These are phyloP conservation scores for Cirrhinus mrigala DNA, from an alignment of 2,797 vertebrate genomes.

Conservation along the genomic window DNA sequence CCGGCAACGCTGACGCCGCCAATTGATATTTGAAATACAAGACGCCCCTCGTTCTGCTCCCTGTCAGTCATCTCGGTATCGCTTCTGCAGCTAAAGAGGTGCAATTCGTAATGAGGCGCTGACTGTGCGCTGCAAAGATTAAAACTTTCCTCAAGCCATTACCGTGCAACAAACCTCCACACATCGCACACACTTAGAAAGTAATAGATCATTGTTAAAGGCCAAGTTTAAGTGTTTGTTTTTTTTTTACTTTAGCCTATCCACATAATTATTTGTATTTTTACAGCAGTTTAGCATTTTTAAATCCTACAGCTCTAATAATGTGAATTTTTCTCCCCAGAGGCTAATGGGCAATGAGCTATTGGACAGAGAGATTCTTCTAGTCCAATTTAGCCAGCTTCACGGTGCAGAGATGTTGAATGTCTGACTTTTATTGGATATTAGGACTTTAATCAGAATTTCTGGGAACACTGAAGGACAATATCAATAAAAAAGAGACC, in stretches of 20 bases:
- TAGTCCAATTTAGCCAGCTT: conserved; percentile 48
- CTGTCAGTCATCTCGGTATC: conserved; percentile 67
- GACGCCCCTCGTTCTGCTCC: conserved; percentile 63
- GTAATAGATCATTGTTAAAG: conserved; percentile 57
- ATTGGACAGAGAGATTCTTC: conserved; percentile 45
- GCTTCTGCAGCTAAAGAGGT: conserved; percentile 53
- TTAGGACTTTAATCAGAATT: conserved; percentile 57
- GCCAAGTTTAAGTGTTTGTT: conserved; percentile 45
- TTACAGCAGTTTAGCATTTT: conserved; percentile 71
- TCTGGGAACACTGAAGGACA: conserved; percentile 54
- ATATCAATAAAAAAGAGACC: conserved; percentile 51
- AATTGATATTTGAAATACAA: conserved; percentile 76
- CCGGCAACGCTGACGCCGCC: conserved; percentile 63
- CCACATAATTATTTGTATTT: conserved; percentile 67
- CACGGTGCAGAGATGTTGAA: conserved; percentile 34
- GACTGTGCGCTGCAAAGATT: conserved; percentile 70
- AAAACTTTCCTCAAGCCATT: conserved; percentile 67
- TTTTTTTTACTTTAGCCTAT: conserved; percentile 52
- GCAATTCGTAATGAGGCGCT: conserved; percentile 69
- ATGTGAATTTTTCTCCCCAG: conserved; percentile 68
- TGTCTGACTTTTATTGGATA: conserved; percentile 47
- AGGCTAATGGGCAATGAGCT: conserved; percentile 54
- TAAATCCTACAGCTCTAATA: conserved; percentile 70
- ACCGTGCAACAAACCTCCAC: conserved; percentile 41
- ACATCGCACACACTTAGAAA: conserved; percentile 45